phyloP scores from a whole-genome alignment of 2,797 vertebrate species.

The Psittacula echo region DNA sequence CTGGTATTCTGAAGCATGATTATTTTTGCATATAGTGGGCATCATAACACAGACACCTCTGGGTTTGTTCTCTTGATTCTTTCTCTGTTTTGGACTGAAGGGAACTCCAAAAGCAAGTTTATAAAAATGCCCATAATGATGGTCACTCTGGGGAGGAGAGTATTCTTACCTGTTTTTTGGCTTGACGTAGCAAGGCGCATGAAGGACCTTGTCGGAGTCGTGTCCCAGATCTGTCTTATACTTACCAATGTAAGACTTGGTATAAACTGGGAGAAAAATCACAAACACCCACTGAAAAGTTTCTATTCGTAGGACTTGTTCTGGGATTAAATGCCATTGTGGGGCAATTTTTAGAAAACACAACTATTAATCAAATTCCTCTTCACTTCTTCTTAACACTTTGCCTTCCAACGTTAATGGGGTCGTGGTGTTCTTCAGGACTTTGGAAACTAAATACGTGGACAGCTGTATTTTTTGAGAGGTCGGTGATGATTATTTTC shows the following conservation, averaged over 20 bases:
- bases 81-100: background rate
- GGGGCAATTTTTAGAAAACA: background rate
- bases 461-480: background rate
- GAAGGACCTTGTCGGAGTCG: background rate
- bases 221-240: conserved; percentile 51
- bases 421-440: background rate
- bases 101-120: background rate
- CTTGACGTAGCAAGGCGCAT: background rate
- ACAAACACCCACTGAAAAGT: conserved; percentile 23
- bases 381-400: background rate
- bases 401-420: background rate
- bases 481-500: background rate
- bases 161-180: background rate
- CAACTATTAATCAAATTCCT: background rate
- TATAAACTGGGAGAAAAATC: conserved; percentile 43
- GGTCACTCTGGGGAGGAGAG: background rate
- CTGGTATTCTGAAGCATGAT: background rate
- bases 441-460: background rate
- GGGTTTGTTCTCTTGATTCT: background rate
- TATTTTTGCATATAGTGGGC: background rate
- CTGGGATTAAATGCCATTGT: background rate
- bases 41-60: background rate
- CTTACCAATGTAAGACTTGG: background rate
- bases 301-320: conserved; percentile 32
- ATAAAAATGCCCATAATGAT: background rate